These are phyloP conservation scores for Myopa tessellatipennis DNA, from an alignment of 2,888 invertebrate species.

Conservation along the genomic window DNA sequence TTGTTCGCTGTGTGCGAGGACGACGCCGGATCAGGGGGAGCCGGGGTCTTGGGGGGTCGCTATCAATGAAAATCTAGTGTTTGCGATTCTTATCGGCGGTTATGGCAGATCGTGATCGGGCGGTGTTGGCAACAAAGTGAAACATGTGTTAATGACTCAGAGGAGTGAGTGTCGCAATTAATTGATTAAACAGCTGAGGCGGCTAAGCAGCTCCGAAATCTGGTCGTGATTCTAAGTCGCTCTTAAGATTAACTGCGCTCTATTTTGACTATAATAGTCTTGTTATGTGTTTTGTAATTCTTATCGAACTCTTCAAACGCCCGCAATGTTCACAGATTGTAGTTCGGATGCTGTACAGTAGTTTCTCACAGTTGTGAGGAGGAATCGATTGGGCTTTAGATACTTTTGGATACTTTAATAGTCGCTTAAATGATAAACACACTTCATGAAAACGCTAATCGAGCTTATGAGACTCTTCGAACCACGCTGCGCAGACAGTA, in stretches of 20 bases:
- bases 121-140: constrained; percentile 43
- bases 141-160: constrained; percentile 43
- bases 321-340: too few relatives aligned
- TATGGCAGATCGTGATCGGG: constrained; percentile 40
- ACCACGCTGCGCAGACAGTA: too few relatives aligned
- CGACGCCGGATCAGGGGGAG: neutral
- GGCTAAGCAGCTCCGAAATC: neutral
- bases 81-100: constrained; percentile 23
- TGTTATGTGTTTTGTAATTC: too few relatives aligned
- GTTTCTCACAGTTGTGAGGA: too few relatives aligned
- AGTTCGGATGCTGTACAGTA: too few relatives aligned
- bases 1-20: neutral
- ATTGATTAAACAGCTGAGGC: constrained; percentile 6
- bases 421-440: too few relatives aligned
- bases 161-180: constrained; percentile 28
- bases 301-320: too few relatives aligned
- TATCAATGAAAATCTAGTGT: constrained; percentile 26
- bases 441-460: too few relatives aligned
- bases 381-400: too few relatives aligned
- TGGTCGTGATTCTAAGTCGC: neutral
- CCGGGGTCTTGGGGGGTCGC: neutral
- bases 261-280: too few relatives aligned
- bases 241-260: neutral
- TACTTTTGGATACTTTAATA: too few relatives aligned
- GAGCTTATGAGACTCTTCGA: too few relatives aligned